Conservation (phyloP, 2,888 invertebrate species). For the Maniola hyperantus region DNA sequence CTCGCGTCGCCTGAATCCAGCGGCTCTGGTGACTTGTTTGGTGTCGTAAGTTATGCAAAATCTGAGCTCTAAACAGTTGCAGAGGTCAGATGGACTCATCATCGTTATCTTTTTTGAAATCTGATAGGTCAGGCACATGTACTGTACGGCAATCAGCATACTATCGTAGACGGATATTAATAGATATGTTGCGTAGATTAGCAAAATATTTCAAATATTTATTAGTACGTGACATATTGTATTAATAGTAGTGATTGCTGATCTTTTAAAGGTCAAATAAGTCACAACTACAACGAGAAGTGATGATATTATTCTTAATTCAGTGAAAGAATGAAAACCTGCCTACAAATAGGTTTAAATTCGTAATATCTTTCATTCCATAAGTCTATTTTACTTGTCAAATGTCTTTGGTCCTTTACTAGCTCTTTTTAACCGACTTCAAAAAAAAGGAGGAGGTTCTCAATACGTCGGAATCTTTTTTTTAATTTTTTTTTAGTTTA, state of each 20-base stretch:
- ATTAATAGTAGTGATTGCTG: neutral
- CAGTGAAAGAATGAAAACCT: neutral
- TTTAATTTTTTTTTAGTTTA: no score
- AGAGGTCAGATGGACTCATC: neutral
- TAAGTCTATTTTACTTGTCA: no score
- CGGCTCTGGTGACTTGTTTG: no score
- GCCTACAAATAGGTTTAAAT: neutral
- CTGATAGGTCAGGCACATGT: neutral
- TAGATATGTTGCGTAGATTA: neutral
- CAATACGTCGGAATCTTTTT: no score
- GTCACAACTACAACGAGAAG: neutral
- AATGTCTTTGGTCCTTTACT: no score
- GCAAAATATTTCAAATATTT: slow-evolving; percentile 1
- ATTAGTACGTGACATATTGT: slow-evolving; percentile 4
- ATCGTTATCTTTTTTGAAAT: neutral
- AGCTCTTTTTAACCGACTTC: no score
- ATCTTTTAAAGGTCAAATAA: slow-evolving; percentile 1
- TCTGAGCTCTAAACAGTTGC: neutral
- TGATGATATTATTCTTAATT: neutral
- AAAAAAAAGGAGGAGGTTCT: no score
- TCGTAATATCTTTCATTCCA: no score
- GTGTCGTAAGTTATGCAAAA: neutral
- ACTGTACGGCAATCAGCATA: neutral
- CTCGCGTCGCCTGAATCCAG: no score
- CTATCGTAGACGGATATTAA: neutral